Evolutionary conservation across 2,797 vertebrate species (phyloP), one percentile per base, ranked within the genome.

Genomic region (Silurus aristotelis): DNA sequence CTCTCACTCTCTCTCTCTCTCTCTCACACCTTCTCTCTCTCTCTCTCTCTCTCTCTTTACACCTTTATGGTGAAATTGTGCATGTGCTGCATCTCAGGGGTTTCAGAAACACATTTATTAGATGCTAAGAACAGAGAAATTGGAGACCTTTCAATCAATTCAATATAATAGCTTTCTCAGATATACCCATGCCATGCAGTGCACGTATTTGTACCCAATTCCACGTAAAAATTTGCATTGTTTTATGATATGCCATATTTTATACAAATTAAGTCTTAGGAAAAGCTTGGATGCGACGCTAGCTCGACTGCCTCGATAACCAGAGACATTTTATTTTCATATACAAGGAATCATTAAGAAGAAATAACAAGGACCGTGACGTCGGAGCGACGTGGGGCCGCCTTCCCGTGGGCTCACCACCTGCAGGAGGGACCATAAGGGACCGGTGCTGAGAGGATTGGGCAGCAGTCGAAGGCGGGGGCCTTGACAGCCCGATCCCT

Each of bases 71-170:
- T 38, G 38, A 38, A 38, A 38, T 38, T 38, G 81, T 83, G 78
- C 80, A 80, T 58, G 60, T 70, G 68, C 27, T 86, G 88, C 80
- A 22, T 8, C 71, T 87, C 87, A 56, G 76, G 64, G 79, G 86
- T 91, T 92, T 89, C 87, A 88, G 86, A 89, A 90, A 88, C 78
- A 84, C 73, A 85, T 48, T 58, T 76, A 84, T 76, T 19, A 17
- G 64, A 75, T 27, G 70, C 80, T 0, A 13, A 61, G 55, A 82
- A 84, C 72, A 68, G 79, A 85, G 81, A 84, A 84, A 55, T 5
- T 64, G 20, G 84, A 88, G 76, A 82, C 87, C 88, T 89, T 90
- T 90, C 86, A 88, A 89, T 88, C 85, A 84, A 25, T 73, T 85
- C 73, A 87, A 88, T 85, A 86, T 56, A 82, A 84, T 63, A 27